Percentiles rank a stretch among this genome's conserved stretches.
phyloP scores from a whole-genome alignment of 2,797 vertebrate genomes.

The Aldrovandia affinis region DNA sequence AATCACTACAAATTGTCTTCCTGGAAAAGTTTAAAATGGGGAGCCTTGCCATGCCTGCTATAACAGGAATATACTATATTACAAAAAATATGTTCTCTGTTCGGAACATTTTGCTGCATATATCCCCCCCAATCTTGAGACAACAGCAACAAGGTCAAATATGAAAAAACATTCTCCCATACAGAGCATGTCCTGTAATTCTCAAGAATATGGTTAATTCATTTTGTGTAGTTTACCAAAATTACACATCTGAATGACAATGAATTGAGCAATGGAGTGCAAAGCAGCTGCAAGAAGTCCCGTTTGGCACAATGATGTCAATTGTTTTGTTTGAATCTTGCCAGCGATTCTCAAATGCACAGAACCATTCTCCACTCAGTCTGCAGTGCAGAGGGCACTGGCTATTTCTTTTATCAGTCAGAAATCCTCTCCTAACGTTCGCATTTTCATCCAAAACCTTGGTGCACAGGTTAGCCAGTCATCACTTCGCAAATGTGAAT shows the following conservation, averaged over 20 bases:
- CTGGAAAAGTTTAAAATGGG: constrained; percentile 13
- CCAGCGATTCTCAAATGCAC: background rate
- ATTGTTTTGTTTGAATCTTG: background rate
- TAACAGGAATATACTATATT: constrained; percentile 28
- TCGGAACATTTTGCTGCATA: constrained; percentile 7
- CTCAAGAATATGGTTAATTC: background rate
- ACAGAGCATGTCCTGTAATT: constrained; percentile 11
- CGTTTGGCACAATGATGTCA: constrained; percentile 61
- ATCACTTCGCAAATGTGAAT: background rate
- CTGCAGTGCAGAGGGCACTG: background rate
- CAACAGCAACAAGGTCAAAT: background rate
- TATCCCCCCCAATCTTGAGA: background rate
- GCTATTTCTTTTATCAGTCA: background rate
- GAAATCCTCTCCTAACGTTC: background rate
- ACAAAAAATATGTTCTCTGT: constrained; percentile 2
- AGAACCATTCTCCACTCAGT: background rate
- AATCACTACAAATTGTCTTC: constrained; percentile 51
- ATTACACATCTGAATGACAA: background rate
- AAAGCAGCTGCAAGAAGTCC: constrained; percentile 55
- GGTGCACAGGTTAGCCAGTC: background rate
- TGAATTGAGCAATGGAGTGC: constrained; percentile 60
- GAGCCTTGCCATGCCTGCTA: constrained; percentile 13
- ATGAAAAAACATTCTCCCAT: background rate
- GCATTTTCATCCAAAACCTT: background rate
- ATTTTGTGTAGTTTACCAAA: background rate